Evolutionary conservation across 2,113 vertebrate genomes (phyloP).

Genomic region (Laterallus jamaicensis): DNA sequence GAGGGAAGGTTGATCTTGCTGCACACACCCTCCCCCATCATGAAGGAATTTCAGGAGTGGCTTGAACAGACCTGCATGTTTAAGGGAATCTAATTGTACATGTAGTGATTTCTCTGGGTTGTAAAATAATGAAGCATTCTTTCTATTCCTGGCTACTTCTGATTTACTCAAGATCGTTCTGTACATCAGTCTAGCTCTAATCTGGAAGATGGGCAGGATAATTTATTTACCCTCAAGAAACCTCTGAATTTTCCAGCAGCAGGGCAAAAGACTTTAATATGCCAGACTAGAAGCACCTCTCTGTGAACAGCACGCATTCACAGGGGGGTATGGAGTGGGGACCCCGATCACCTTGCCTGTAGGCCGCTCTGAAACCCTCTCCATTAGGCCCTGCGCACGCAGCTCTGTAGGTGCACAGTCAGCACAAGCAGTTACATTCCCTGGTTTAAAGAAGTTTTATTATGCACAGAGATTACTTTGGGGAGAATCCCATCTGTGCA

Average conservation of each 20-base stretch:
- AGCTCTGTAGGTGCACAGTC: background rate
- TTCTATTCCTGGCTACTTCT: slow-evolving; percentile 21
- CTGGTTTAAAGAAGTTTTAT: background rate
- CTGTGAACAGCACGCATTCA: background rate
- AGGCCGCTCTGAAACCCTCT: background rate
- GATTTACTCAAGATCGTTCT: background rate
- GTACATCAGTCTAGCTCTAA: slow-evolving; percentile 17
- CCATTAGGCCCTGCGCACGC: background rate
- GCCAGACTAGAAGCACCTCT: background rate
- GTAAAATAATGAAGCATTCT: slow-evolving; percentile 50
- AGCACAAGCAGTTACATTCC: background rate
- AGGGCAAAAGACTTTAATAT: background rate
- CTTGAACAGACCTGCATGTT: slow-evolving; percentile 33
- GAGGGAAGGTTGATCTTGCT: background rate
- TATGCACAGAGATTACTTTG: background rate
- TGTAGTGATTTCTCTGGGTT: slow-evolving; percentile 34
- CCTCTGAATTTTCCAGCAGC: background rate
- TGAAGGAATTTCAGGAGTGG: background rate
- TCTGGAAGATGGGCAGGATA: slow-evolving; percentile 38
- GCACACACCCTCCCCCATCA: background rate
- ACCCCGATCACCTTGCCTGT: background rate
- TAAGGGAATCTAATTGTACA: slow-evolving; percentile 41
- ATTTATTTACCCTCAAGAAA: slow-evolving; percentile 31
- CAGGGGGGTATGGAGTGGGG: background rate
- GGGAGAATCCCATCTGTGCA: background rate